These are phyloP conservation scores for Esox niger DNA, from an alignment of 2,113 vertebrate genomes.

Conservation along the genomic window DNA sequence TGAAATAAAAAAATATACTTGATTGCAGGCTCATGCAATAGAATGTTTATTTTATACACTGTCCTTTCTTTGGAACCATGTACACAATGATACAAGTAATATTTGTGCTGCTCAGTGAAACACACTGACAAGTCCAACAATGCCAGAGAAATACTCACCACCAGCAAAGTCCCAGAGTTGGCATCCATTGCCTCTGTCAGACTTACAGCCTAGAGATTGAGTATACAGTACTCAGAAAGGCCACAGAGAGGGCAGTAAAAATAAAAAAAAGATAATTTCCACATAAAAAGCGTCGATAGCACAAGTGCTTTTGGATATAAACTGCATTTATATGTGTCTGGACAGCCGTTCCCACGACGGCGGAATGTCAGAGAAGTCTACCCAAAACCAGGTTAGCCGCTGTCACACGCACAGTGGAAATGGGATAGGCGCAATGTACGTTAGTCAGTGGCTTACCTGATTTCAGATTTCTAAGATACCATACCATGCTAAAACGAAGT, in stretches of 20 bases:
- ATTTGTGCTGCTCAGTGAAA: slow-evolving; percentile 8
- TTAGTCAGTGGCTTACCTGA: slow-evolving; percentile 99
- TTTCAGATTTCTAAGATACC: slow-evolving; percentile 74
- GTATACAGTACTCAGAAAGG: slow-evolving; percentile 25
- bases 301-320: too few species aligned
- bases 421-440: slow-evolving; percentile 94
- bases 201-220: slow-evolving; percentile 14
- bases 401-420: slow-evolving; percentile 99
- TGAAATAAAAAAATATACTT: slow-evolving; percentile 15
- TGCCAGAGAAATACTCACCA: slow-evolving; percentile 36
- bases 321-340: slow-evolving; percentile 33
- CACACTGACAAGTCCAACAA: slow-evolving; percentile 23
- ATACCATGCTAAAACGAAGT: slow-evolving; percentile 6
- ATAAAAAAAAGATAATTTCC: slow-evolving; percentile 33
- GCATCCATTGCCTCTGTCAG: slow-evolving; percentile 19
- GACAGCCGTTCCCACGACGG: slow-evolving; percentile 9
- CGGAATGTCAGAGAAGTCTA: slow-evolving; percentile 56
- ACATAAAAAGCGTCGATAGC: slow-evolving; percentile 10
- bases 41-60: slow-evolving; percentile 42
- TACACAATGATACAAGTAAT: background rate
- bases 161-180: slow-evolving; percentile 13
- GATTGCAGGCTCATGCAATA: slow-evolving; percentile 31
- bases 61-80: background rate
- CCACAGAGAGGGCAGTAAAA: slow-evolving; percentile 29
- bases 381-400: slow-evolving; percentile 99